Conservation (phyloP, 1,140 invertebrate genomes). For the Cydia fagiglandana region DNA sequence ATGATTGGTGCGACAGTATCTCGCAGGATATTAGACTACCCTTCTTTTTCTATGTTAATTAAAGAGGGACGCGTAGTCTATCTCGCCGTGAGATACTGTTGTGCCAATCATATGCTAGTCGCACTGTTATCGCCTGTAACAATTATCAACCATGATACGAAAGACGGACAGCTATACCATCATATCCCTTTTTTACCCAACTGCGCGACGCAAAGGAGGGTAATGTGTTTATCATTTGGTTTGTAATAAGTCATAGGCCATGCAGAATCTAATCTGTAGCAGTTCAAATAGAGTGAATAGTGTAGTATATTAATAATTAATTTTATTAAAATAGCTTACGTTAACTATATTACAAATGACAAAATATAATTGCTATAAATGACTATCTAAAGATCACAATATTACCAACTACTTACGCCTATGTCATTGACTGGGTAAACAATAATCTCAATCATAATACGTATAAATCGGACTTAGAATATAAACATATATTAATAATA, state of each 20-base stretch:
- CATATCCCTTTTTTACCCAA: no score
- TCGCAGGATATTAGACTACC: no score
- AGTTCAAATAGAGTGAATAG: not conserved
- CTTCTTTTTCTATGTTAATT: no score
- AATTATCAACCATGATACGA: not conserved
- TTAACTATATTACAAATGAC: slow-evolving; percentile 21
- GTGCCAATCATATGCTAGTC: no score
- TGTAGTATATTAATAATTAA: not conserved
- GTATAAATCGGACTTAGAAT: not conserved
- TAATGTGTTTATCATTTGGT: no score
- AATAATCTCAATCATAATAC: slow-evolving; percentile 17
- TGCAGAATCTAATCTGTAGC: not conserved
- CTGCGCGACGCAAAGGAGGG: no score
- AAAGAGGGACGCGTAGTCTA: no score
- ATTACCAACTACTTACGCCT: slow-evolving; percentile 15
- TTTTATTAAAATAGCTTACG: slow-evolving; percentile 11
- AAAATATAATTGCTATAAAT: slow-evolving; percentile 26
- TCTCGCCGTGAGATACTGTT: no score
- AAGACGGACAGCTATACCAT: not conserved
- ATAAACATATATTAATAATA: not conserved
- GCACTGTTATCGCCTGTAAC: no score
- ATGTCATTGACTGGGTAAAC: slow-evolving; percentile 20
- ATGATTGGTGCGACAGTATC: no score
- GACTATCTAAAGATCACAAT: slow-evolving; percentile 32
- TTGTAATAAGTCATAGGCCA: no score